phyloP scores from a whole-genome alignment of 1,140 invertebrate genomes.

The Vollenhovia emeryi region DNA sequence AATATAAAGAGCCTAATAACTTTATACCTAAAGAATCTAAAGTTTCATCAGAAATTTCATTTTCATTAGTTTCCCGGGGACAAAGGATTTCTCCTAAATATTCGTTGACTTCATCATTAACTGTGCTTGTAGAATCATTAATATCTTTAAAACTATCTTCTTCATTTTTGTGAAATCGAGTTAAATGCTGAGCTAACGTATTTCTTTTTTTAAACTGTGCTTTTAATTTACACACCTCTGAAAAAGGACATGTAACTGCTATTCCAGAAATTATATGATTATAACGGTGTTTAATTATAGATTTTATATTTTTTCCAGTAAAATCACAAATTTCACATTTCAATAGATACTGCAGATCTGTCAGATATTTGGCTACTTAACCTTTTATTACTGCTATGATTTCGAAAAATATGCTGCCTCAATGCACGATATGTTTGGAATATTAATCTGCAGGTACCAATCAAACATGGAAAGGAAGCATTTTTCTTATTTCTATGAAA shows the following conservation, averaged over 20 bases:
- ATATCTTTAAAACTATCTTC: not conserved
- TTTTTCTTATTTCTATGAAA: conserved; percentile 8
- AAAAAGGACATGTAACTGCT: not conserved
- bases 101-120: not conserved
- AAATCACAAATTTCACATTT: not conserved
- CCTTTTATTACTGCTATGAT: not conserved
- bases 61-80: not conserved
- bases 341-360: not conserved
- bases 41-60: not conserved
- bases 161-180: not conserved
- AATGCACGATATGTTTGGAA: conserved; percentile 5
- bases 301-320: not conserved
- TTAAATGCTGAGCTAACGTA: not conserved
- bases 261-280: not conserved
- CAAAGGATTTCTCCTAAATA: conserved; percentile 5
- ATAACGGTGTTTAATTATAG: not conserved
- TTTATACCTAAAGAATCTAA: conserved; percentile 12
- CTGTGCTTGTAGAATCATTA: not conserved
- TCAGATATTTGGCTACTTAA: not conserved
- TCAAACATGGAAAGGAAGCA: not conserved
- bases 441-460: not conserved
- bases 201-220: conserved; percentile 4
- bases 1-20: not conserved
- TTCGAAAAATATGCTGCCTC: not conserved
- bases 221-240: not conserved